Base-by-base conservation (phyloP, 2,888 invertebrate species). In the Micoletzkya japonica region DNA sequence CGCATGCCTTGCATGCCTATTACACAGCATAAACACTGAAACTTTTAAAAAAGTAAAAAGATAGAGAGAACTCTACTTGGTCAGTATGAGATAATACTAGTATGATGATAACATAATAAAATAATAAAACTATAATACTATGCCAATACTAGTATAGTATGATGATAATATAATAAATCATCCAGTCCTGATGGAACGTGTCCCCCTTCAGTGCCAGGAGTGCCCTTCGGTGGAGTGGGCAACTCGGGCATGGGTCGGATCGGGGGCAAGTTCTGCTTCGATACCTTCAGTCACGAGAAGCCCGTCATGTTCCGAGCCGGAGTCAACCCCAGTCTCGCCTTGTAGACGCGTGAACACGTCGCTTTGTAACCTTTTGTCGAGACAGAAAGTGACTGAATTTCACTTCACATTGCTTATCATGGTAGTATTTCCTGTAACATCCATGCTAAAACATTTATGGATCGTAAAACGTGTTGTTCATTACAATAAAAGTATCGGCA, bases 161-260 rank as follows among this genome's bases (percentile, higher is more conserved):
- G 10, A 2, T 30, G 32, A 3, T 32, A 20, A 6, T 0, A 28
- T 56, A 20, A 14, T 1, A 2, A 30, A 30, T 30, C 32, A 28
- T 56, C 34, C 24, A 20, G 20, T 30, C 4, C 32, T 36, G 20
- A 30, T n/a, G n/a, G n/a, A n/a, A n/a, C n/a, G n/a, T n/a, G n/a
- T n/a, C n/a, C 44, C 0, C 14, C 50, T 50, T n/a, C 52, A 64
- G 63, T n/a, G 2, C 34, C 52, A 4, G 63, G 63, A 1, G 87
- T 97, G 73, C 96, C 96, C 1, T 97, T 97, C 87, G 97, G 97
- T 66, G 97, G 97, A 10, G 93, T 97, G 64, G 97, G 97, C 2
- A 86, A 88, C 81, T 94, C 95, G 86, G 97, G 97, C 54, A 92
- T 94, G 88, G 95, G 95, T 50, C 54, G 75, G 7, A 97, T 97